These are phyloP conservation scores for Scolopax mira DNA, from an alignment of 2,113 vertebrate genomes.

Conservation along the genomic window DNA sequence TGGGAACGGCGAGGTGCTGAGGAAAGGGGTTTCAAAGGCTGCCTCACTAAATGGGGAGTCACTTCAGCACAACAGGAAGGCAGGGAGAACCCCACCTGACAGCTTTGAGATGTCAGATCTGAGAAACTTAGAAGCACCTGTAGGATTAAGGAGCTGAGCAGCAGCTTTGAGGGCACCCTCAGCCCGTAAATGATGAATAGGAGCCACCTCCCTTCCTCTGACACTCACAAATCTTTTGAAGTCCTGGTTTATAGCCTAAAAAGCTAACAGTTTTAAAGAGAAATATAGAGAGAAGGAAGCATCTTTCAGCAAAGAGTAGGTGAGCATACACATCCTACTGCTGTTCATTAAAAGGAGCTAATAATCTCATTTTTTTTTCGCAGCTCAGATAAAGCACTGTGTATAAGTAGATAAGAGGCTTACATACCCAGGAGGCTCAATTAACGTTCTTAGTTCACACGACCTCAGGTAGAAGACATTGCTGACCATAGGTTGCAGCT, in stretches of 20 bases:
- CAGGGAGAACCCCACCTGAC: neutral
- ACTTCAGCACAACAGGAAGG: neutral
- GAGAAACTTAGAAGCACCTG: neutral
- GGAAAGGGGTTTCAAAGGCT: neutral
- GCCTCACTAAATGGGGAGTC: neutral
- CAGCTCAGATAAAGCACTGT: neutral
- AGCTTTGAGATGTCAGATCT: neutral
- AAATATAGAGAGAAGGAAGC: neutral
- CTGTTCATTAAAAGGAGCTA: conserved; percentile 57
- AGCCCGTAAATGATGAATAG: neutral
- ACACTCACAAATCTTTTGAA: neutral
- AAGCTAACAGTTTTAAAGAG: neutral
- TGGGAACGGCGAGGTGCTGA: rapidly evolving
- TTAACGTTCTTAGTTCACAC: conserved; percentile 41
- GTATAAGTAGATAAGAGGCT: conserved; percentile 62
- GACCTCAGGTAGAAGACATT: neutral
- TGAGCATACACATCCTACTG: neutral
- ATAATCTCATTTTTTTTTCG: neutral
- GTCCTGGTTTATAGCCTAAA: neutral
- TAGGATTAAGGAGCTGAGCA: neutral
- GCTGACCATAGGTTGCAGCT: conserved; percentile 33
- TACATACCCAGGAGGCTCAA: conserved; percentile 60
- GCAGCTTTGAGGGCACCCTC: neutral
- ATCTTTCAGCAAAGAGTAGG: neutral
- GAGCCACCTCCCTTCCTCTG: neutral